phyloP scores from a whole-genome alignment of 2,797 vertebrate species.

The Ateles fusciceps region DNA sequence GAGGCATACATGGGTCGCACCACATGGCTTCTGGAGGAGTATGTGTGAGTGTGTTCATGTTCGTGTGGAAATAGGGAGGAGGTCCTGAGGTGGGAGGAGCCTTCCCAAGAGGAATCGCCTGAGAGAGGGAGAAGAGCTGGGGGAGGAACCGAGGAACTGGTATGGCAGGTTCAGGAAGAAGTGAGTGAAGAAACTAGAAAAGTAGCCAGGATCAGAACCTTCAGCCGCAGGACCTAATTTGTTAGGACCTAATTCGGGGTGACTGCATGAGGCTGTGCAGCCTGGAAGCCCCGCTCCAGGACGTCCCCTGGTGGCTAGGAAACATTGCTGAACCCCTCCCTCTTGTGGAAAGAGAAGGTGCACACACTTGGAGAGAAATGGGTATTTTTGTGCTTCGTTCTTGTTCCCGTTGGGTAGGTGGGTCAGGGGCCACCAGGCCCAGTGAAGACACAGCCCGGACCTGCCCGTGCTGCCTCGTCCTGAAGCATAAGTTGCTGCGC shows the following conservation, averaged over 20 bases:
- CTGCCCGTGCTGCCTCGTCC: rapidly evolving
- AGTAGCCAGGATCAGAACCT: neutral
- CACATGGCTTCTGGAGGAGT: neutral
- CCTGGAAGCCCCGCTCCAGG: neutral
- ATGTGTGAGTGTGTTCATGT: neutral
- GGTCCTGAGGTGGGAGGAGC: neutral
- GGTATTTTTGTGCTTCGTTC: rapidly evolving
- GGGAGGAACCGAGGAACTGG: neutral
- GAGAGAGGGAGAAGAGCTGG: neutral
- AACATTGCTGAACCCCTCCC: neutral
- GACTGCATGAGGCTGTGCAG: neutral
- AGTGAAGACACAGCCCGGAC: neutral
- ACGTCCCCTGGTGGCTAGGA: neutral
- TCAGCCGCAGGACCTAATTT: neutral
- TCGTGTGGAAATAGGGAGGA: neutral
- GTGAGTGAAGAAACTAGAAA: neutral
- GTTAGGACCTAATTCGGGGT: neutral
- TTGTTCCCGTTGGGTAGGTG: neutral
- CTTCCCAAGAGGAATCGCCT: neutral
- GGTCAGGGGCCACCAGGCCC: neutral
- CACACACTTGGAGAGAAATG: neutral
- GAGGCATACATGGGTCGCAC: rapidly evolving
- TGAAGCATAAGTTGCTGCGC: neutral
- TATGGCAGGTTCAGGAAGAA: neutral
- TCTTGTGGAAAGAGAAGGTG: rapidly evolving